Base-by-base conservation (phyloP, 2,797 vertebrate species). In the Sebastolobus altivelis region DNA sequence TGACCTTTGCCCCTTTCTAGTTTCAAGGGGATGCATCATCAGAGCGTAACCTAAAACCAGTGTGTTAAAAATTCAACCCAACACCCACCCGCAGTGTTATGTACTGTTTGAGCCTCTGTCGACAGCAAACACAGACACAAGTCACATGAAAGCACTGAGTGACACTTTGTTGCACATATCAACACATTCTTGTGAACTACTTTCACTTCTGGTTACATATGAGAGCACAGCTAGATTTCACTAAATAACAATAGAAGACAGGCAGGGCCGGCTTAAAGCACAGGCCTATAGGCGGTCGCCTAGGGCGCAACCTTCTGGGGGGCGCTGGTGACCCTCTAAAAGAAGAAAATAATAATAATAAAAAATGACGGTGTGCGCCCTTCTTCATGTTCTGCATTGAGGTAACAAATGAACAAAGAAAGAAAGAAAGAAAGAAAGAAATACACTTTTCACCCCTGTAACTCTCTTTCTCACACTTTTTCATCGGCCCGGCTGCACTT, bases 271-370 rank as follows among this genome's bases (percentile, higher is more conserved):
- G 16, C 0, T 46, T 18, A 46, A 46, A 46, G 43, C 16, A 46
- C 18, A 46, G 16, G 0, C 43, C 14, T 46, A 46, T 18, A 43
- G 40, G 40, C 40, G 0, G 40, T 0, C 0, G 13, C 0, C 40
- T 43, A 16, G 0, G 29, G 40, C 13, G 5, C 40, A 13, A 43
- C 0, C 40, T 14, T 43, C 40, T 16, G 13, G 40, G 13, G 40
- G 40, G 40, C 40, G 0, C 0, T 43, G 40, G 40, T 16, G 40
- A 43, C 40, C 6, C 40, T 43, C 0, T 43, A 43, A 43, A 16
- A 43, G 16, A 1, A 16, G 0, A 0, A 43, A 43, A 43, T 43
- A 0, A 43, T 0, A 43, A 43, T 40, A 40, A 40, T 37, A 37
- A 2, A 2, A 38, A 40, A 40, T 40, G 11, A 38, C 37, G 2